Percentiles rank a stretch among this genome's conserved stretches.
phyloP scores from a whole-genome alignment of 1,140 invertebrate genomes.

The Harlomillsia oculata region DNA sequence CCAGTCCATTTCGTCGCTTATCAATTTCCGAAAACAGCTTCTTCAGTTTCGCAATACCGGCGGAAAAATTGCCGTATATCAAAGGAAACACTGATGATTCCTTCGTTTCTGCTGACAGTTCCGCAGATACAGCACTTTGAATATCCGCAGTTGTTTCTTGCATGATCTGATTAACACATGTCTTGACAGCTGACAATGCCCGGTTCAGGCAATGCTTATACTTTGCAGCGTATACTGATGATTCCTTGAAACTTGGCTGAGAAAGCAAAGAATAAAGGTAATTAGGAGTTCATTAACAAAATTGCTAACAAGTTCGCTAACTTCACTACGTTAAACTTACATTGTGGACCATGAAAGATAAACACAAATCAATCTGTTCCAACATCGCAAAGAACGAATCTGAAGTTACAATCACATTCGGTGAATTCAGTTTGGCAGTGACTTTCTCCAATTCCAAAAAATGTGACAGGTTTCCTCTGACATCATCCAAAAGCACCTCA shows the following conservation, averaged over 20 bases:
- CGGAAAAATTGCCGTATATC: slow-evolving; percentile 89
- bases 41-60: slow-evolving; percentile 70
- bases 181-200: slow-evolving; percentile 65
- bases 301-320: no score
- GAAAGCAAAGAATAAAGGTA: slow-evolving; percentile 35
- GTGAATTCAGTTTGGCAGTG: slow-evolving; percentile 64
- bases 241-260: slow-evolving; percentile 61
- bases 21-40: slow-evolving; percentile 73
- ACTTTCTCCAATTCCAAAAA: slow-evolving; percentile 76
- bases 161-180: slow-evolving; percentile 61
- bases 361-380: slow-evolving; percentile 74
- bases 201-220: slow-evolving; percentile 69
- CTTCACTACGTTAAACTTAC: slow-evolving; percentile 54
- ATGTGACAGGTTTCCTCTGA: slow-evolving; percentile 68
- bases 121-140: slow-evolving; percentile 37
- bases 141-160: slow-evolving; percentile 68
- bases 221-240: slow-evolving; percentile 57
- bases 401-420: slow-evolving; percentile 67
- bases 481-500: no score
- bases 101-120: slow-evolving; percentile 36
- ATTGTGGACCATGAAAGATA: slow-evolving; percentile 72
- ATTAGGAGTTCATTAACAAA: no score
- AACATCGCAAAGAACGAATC: slow-evolving; percentile 71
- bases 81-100: slow-evolving; percentile 71
- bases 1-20: slow-evolving; percentile 55